Base-by-base conservation (phyloP, 2,797 vertebrate genomes). In the Pterois miles region DNA sequence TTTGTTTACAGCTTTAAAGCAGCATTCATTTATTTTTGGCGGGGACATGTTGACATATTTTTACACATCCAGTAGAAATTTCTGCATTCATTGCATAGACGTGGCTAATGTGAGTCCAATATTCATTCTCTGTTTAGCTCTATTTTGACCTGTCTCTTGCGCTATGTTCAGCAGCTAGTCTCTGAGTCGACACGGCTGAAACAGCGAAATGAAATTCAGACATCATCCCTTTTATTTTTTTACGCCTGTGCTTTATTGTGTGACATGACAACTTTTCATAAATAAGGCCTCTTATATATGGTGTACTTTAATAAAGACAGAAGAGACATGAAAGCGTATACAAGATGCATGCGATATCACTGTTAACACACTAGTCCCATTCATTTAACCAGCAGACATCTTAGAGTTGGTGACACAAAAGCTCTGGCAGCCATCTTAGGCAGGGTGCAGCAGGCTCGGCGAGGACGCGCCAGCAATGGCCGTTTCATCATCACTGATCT, bases 391-490 rank as follows among this genome's bases (percentile, higher is more conserved):
- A 1, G 57, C 74, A 38, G 64, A 65, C 75, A 81, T 88, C 67
- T 83, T 79, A 77, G 16, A 38, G 38, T 5, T 25, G 5, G 36
- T 8, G 6, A 33, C 16, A 46, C 43, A 16, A 36, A 43, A 5
- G n/a, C 50, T 25, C 6, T 0, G 23, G 66, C 78, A 34, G 78
- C 78, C 85, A 83, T 85, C 53, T 87, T 81, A 53, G 50, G 31
- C 4, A 14, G 29, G 74, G 20, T 67, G 6, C 52, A 4, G 25
- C 52, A 13, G 25, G n/a, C 60, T 23, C 12, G 0, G 5, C 1
- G 6, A 25, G 20, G 57, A 60, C 14, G 5, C 3, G 23, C 7
- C 27, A 16, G n/a, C 38, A 34, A 11, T 5, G 25, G 40, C 12
- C 57, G 14, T 20, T 16, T n/a, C 16, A 1, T n/a, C 46, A 25